Evolutionary conservation across 2,113 vertebrate genomes (phyloP).

Genomic region (Deroptyus accipitrinus): DNA sequence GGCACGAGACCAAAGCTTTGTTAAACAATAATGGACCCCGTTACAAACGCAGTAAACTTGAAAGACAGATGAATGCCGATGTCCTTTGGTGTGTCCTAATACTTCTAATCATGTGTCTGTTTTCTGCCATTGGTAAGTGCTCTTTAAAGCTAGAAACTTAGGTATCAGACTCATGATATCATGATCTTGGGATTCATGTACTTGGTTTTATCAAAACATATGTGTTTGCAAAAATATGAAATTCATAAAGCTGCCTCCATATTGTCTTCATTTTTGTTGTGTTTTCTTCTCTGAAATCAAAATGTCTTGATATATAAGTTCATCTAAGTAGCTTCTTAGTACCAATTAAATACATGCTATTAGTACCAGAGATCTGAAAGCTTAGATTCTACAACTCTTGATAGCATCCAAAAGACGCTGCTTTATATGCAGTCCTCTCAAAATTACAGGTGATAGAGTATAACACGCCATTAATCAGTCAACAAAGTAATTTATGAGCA

Average conservation of each 20-base stretch:
- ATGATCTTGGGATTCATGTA: neutral
- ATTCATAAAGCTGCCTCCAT: neutral
- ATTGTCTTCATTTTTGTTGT: neutral
- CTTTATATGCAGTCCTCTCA: neutral
- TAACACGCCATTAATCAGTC: neutral
- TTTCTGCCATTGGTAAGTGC: slow-evolving; percentile 89
- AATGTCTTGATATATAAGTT: neutral
- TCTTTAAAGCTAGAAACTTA: neutral
- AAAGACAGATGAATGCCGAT: slow-evolving; percentile 93
- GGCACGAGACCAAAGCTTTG: slow-evolving; percentile 97
- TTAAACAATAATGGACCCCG: slow-evolving; percentile 96
- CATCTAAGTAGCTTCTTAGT: neutral
- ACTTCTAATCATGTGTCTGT: slow-evolving; percentile 91
- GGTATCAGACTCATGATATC: neutral
- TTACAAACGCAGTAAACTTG: slow-evolving; percentile 96
- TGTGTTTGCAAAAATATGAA: neutral
- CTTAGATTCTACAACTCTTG: neutral
- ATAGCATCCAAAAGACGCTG: neutral
- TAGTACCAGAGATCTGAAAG: neutral
- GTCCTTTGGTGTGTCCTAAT: slow-evolving; percentile 98
- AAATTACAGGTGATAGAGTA: neutral
- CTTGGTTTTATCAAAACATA: neutral
- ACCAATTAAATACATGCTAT: neutral
- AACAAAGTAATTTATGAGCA: neutral
- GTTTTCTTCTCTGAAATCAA: slow-evolving; percentile 1